Base-by-base conservation (phyloP, 2,888 invertebrate genomes). In the Drepanosiphum platanoidis region DNA sequence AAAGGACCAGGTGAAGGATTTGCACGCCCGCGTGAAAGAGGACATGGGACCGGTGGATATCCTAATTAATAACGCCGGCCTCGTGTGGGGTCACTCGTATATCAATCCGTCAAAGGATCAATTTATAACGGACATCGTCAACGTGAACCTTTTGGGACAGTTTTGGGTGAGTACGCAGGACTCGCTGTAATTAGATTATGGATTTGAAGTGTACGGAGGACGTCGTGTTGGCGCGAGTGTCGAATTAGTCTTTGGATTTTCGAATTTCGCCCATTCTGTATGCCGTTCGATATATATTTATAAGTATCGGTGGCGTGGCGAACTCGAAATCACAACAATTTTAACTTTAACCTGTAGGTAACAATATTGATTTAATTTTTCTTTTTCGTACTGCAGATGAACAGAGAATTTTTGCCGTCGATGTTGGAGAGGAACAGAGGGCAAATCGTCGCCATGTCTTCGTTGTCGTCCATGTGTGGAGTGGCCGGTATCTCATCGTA, bases 381-480 rank as follows among this genome's bases (percentile, higher is more conserved):
- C 30, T 42, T 9, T 27, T 15, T 32, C 18, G 2, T 30, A n/a
- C 5, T 91, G 74, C 91, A 97, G 97, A 97, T 96, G 0, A 94
- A 94, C 0, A 97, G 96, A 90, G 93, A 96, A 0, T 98, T 98
- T 89, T 91, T 98, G 64, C 96, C 96, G 0, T 93, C 93, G 86
- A 98, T 98, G 98, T 93, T 98, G 89, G 92, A 92, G 87, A 91
- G 92, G 18, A 95, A 96, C 88, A 93, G 93, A 87, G 98, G 98
- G 0, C 98, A 99, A 89, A 94, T 99, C 86, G 97, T 98, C 8
- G 97, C 96, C 0, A 93, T 98, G 66, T 95, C 97, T 0, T 97
- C 97, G 68, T 93, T 97, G 52, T 96, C 97, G 0, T 97, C 97
- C 0, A 91, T 97, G 87, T 90, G 94, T 78, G 96, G 86, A 4